Conservation (phyloP, 2,888 invertebrate genomes). For the Noctua fimbriata region DNA sequence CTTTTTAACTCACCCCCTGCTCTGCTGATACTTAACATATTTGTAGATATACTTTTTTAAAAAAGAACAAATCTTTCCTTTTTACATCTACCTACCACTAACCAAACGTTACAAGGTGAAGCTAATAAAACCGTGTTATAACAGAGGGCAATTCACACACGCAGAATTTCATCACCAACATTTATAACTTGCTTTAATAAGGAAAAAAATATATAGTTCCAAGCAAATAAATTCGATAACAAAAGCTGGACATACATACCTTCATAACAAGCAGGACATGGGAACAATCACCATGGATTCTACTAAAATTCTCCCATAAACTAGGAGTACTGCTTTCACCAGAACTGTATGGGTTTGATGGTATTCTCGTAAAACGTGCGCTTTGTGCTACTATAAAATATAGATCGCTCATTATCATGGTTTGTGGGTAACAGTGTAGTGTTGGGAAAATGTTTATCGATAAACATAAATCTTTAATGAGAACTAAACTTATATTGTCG, state of each 20-base stretch:
- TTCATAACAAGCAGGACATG: slow-evolving; percentile 4
- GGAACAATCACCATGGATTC: slow-evolving; percentile 9
- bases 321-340: slow-evolving; percentile 31
- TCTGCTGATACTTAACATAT: too few species aligned
- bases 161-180: background rate
- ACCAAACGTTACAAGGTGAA: too few species aligned
- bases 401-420: slow-evolving; percentile 68
- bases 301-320: slow-evolving; percentile 39
- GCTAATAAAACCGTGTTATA: too few species aligned
- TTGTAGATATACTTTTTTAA: too few species aligned
- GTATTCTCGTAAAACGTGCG: slow-evolving; percentile 60
- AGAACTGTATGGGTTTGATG: slow-evolving; percentile 55
- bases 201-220: background rate
- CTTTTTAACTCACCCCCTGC: too few species aligned
- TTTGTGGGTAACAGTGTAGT: slow-evolving; percentile 56
- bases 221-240: slow-evolving; percentile 17
- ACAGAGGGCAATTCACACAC: background rate
- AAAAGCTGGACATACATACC: slow-evolving; percentile 2
- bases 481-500: too few species aligned
- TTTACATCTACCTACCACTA: too few species aligned
- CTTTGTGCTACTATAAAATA: slow-evolving; percentile 68
- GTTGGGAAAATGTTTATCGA: slow-evolving; percentile 47
- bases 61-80: too few species aligned
- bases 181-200: background rate
- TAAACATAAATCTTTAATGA: background rate